Evolutionary conservation across 2,113 vertebrate genomes (phyloP).

Genomic region (Syngnathus floridae): DNA sequence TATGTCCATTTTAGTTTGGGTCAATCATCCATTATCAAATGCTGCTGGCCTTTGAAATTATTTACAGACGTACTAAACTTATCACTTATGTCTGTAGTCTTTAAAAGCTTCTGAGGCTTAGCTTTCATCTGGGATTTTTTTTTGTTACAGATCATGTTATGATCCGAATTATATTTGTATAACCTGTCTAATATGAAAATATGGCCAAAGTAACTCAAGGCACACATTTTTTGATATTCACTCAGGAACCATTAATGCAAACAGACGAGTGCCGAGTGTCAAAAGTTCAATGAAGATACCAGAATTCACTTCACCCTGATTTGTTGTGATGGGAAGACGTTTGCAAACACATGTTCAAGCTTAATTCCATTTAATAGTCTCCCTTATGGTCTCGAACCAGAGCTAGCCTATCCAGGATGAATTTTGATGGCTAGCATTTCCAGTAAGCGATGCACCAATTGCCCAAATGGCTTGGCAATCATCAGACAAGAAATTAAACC

Average conservation of each 20-base stretch:
- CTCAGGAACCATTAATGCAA: neutral
- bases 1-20: slow-evolving; percentile 36
- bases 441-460: slow-evolving; percentile 28
- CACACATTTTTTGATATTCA: neutral
- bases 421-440: slow-evolving; percentile 30
- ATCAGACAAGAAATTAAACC: slow-evolving; percentile 31
- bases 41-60: slow-evolving; percentile 37
- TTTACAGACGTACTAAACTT: slow-evolving; percentile 50
- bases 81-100: slow-evolving; percentile 26
- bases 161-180: slow-evolving; percentile 13
- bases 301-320: neutral
- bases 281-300: slow-evolving; percentile 2
- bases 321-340: slow-evolving; percentile 11
- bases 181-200: neutral
- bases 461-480: slow-evolving; percentile 22
- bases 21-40: slow-evolving; percentile 50
- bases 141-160: slow-evolving; percentile 10
- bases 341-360: slow-evolving; percentile 19
- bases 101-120: slow-evolving; percentile 14
- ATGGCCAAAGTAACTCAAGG: neutral
- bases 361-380: slow-evolving; percentile 27
- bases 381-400: slow-evolving; percentile 19
- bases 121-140: slow-evolving; percentile 36
- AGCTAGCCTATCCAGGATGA: slow-evolving; percentile 19
- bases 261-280: neutral